Conservation (phyloP, 2,113 vertebrate species). For the Macquaria ambigua region DNA sequence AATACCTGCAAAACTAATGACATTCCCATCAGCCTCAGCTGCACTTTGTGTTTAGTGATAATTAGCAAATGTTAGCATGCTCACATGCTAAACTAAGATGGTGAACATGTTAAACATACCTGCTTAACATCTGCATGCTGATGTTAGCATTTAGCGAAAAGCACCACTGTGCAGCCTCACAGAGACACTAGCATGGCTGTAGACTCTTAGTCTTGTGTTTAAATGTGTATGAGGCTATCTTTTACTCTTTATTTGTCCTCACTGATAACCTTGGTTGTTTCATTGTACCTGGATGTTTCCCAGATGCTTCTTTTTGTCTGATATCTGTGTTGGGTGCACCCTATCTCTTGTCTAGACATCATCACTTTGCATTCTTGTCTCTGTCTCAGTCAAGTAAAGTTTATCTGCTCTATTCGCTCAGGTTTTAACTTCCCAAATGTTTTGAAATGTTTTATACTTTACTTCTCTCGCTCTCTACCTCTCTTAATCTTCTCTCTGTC, state of each 20-base stretch:
- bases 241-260: slow-evolving; percentile 1
- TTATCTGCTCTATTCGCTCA: slow-evolving; percentile 6
- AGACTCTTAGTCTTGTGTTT: background rate
- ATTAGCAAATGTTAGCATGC: background rate
- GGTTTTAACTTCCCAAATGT: slow-evolving; percentile 6
- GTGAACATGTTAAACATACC: background rate
- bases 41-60: background rate
- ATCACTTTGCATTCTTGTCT: slow-evolving; percentile 15
- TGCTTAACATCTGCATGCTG: background rate
- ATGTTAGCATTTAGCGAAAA: background rate
- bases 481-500: slow-evolving; percentile 28
- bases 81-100: background rate
- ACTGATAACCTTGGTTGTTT: background rate
- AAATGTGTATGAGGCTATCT: background rate
- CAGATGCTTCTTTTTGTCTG: slow-evolving; percentile 7
- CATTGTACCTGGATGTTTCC: slow-evolving; percentile 1
- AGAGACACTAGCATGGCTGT: background rate
- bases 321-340: background rate
- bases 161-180: background rate
- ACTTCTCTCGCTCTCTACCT: slow-evolving; percentile 7
- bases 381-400: slow-evolving; percentile 21
- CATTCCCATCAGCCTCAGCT: background rate
- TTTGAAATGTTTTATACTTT: background rate
- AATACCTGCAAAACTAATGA: background rate
- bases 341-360: slow-evolving; percentile 1